These are phyloP conservation scores for Bombyx mandarina DNA, from an alignment of 1,140 invertebrate genomes.

Conservation along the genomic window DNA sequence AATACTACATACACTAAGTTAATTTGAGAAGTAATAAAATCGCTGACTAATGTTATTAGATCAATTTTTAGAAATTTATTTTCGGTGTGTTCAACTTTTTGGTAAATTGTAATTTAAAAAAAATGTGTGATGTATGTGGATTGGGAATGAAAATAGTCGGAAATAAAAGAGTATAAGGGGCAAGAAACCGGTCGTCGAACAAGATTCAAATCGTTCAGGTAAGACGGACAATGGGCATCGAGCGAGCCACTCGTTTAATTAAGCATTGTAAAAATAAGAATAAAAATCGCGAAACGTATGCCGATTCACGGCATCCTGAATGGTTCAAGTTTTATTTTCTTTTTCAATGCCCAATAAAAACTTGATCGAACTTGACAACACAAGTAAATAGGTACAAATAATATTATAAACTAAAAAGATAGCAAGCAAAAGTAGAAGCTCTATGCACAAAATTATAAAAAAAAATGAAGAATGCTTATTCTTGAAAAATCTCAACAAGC, in stretches of 20 bases:
- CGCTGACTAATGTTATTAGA: slow-evolving; percentile 5
- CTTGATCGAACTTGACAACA: too few species aligned
- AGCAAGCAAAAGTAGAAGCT: too few species aligned
- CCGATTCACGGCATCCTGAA: slow-evolving; percentile 2
- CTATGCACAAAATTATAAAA: too few species aligned
- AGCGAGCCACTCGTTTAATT: slow-evolving; percentile 62
- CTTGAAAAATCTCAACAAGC: too few species aligned
- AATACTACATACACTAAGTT: not conserved
- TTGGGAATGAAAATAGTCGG: slow-evolving; percentile 54
- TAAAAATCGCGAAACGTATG: slow-evolving; percentile 9
- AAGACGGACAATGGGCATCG: slow-evolving; percentile 64
- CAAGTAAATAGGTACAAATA: too few species aligned
- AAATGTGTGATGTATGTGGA: slow-evolving; percentile 10
- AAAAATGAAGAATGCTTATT: too few species aligned
- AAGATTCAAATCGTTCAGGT: slow-evolving; percentile 63
- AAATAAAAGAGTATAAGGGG: slow-evolving; percentile 38
- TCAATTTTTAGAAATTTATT: slow-evolving; percentile 3
- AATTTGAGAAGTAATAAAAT: slow-evolving; percentile 3
- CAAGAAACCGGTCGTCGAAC: slow-evolving; percentile 37
- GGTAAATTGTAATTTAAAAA: not conserved
- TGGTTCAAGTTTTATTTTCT: slow-evolving; percentile 7
- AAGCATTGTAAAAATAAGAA: slow-evolving; percentile 65
- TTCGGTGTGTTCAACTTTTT: slow-evolving; percentile 6
- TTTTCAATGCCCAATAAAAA: slow-evolving; percentile 1
- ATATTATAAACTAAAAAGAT: too few species aligned